phyloP scores from a whole-genome alignment of 2,797 vertebrate genomes.

The Tarsius wallacei region DNA sequence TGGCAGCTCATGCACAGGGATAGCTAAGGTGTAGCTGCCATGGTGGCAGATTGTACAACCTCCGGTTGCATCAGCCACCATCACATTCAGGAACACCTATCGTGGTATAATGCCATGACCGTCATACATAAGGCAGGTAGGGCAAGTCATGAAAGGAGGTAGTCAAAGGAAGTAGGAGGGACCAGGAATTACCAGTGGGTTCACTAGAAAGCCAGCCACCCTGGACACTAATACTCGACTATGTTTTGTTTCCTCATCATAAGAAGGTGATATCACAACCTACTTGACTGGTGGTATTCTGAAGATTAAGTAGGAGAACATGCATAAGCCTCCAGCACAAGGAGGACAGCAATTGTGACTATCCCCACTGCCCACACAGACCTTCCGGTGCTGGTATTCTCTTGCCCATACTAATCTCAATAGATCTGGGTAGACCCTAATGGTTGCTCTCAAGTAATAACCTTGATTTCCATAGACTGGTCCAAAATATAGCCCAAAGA shows the following conservation, averaged over 20 bases:
- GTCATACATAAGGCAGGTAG: not conserved
- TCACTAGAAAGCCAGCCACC: not conserved
- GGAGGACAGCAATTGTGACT: not conserved
- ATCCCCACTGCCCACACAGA: not conserved
- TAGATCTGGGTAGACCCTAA: not conserved
- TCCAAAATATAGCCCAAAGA: not conserved
- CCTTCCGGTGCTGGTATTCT: not conserved
- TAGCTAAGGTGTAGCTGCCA: not conserved
- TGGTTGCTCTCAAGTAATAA: not conserved
- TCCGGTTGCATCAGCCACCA: not conserved
- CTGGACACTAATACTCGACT: not conserved
- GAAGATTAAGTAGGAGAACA: not conserved
- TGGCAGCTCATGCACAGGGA: not conserved
- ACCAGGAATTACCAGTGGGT: not conserved
- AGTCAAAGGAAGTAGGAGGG: not conserved
- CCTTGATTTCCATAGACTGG: not conserved
- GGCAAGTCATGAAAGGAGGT: not conserved
- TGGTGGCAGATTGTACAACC: not conserved
- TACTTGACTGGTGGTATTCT: not conserved
- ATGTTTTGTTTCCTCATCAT: not conserved
- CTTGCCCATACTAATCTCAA: not conserved
- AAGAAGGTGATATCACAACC: slow-evolving; percentile 30
- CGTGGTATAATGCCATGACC: not conserved
- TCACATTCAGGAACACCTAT: not conserved
- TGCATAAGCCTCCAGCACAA: not conserved